Evolutionary conservation across 2,113 vertebrate species (phyloP).

Genomic region (Campylomormyrus numenius): DNA sequence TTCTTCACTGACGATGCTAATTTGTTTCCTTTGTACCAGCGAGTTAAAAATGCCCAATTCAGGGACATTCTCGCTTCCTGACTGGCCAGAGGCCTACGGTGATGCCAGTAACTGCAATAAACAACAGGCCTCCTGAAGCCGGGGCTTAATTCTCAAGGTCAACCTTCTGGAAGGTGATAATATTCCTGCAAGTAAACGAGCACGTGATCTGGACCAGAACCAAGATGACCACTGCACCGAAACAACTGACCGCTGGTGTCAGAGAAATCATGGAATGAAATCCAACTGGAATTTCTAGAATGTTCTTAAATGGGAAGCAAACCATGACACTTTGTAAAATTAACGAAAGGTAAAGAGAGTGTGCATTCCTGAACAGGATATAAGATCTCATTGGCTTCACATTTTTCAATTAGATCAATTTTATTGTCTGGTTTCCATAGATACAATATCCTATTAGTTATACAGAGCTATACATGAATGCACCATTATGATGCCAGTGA

Average conservation of each 20-base stretch:
- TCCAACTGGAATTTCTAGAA: background rate
- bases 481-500: background rate
- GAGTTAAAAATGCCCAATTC: constrained; percentile 52
- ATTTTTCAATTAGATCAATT: background rate
- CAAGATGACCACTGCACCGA: background rate
- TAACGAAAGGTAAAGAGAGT: background rate
- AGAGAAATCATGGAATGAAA: background rate
- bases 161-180: constrained; percentile 9
- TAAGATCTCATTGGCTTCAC: background rate
- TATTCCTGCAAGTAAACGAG: background rate
- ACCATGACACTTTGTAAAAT: background rate
- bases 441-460: background rate
- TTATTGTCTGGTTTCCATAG: background rate
- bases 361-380: background rate
- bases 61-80: constrained; percentile 35
- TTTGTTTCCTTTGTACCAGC: constrained; percentile 52
- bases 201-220: background rate
- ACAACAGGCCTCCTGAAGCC: background rate
- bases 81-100: background rate
- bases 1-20: constrained; percentile 47
- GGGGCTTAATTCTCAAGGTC: background rate
- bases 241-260: background rate
- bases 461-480: background rate
- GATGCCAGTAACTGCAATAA: background rate
- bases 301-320: background rate